Evolutionary conservation across 1,140 invertebrate species (phyloP), one percentile per base, ranked within the genome.

Genomic region (Druon quercuslanigerum): DNA sequence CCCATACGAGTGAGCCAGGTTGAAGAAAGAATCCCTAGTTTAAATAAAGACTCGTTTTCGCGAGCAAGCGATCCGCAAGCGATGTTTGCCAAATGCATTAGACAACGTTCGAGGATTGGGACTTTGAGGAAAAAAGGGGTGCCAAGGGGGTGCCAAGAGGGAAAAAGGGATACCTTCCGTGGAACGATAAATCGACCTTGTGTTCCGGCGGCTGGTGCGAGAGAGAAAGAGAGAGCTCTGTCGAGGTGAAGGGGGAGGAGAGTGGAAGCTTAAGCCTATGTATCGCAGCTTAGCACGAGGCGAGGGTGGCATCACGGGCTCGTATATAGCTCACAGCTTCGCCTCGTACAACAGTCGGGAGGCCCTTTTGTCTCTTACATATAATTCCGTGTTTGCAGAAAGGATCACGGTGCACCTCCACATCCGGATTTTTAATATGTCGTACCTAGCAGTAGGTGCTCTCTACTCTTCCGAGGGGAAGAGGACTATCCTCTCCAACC

Each of bases 321-420:
- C 71, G 72, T 33, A 33, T 33, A 33, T 33, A 33, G 25, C 25
- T 33, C 25, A 33, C 25, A 33, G 66, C 51, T 19, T 70, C 57
- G 52, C 40, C 74, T 75, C 73, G 77, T 54, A 74, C 74, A 81
- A 76, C 80, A 50, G 72, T 71, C 60, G 56, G 54, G 79, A 72
- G 66, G 75, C 85, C 84, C 86, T 91, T 91, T 91, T 89, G 90
- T 90, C 90, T 91, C 88, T 90, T 89, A 89, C 86, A 89, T 88
- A 86, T 88, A 90, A 91, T 91, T 90, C 90, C 87, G 79, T 91
- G 90, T 91, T 91, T 91, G 87, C 89, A 82, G 78, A 90, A 91
- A 88, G 89, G 90, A 90, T 91, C 75, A 75, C 77, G 74, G 72
- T 75, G 19, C 71, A 52, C 75, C 70, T 51, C 70, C 54, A 73